Evolutionary conservation across 2,888 invertebrate genomes (phyloP), one percentile per base, ranked within the genome.

Genomic region (Cephus sareptanus): DNA sequence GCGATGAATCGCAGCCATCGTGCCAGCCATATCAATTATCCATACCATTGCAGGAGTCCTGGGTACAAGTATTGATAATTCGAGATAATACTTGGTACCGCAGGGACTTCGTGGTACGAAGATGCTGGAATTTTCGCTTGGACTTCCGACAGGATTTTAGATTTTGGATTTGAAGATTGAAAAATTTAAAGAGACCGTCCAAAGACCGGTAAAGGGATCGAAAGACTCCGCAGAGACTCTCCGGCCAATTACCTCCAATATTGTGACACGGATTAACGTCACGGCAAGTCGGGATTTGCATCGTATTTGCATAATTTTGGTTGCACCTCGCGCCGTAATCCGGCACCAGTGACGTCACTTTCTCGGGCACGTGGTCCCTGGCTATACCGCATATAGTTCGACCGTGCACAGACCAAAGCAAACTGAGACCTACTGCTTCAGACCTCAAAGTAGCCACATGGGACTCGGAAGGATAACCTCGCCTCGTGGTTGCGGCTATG

Each of bases 241-340:
- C 83, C 85, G 90, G 89, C 87, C 90, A 91, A 91, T 90, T 90
- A 90, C 90, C 89, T 90, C 87, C 90, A 88, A 91, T 90, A 90
- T 90, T 89, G 89, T 90, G 90, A 91, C 89, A 88, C 83, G 89
- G 90, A 90, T 91, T 89, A 90, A 86, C 90, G 90, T 89, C 89
- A 87, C 85, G 83, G 82, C 87, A 83, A 83, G 84, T 82, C 82
- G 80, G 86, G 89, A 90, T 91, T 90, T 90, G 90, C 90, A 91
- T 91, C 82, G 86, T 87, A 90, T 91, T 90, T 90, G 88, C 90
- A 91, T 91, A 90, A 91, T 91, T 91, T 90, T 83, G 86, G 88
- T 87, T 89, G 89, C 89, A 88, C 86, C 86, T 75, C 76, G 31
- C 73, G 68, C 11, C 74, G 77, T 69, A 71, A 77, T 79, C 84